phyloP scores from a whole-genome alignment of 2,797 vertebrate genomes.

The Cuniculus paca region DNA sequence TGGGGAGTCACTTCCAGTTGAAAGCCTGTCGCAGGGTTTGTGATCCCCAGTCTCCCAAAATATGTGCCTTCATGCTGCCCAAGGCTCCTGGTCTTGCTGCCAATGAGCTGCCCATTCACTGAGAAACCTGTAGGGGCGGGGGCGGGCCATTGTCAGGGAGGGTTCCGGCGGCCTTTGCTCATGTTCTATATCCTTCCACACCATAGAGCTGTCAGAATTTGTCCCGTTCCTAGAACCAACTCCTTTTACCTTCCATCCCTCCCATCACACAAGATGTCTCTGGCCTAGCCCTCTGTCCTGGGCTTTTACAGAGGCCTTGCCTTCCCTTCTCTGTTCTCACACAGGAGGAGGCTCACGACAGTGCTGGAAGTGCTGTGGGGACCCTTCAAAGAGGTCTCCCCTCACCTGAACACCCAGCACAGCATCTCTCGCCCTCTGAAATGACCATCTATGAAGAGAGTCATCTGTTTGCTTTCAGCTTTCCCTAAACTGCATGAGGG shows the following conservation, averaged over 20 bases:
- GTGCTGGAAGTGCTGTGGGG: neutral
- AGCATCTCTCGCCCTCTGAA: neutral
- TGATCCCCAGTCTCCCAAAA: conserved; percentile 93
- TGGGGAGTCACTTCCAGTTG: conserved; percentile 93
- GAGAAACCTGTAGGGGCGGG: conserved; percentile 89
- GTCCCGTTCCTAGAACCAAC: neutral
- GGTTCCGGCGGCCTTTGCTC: neutral
- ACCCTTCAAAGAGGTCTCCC: neutral
- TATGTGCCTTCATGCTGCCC: conserved; percentile 90
- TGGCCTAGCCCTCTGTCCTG: neutral
- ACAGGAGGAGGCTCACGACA: neutral
- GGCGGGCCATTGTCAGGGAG: neutral
- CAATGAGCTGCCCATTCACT: conserved; percentile 94
- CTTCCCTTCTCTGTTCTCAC: neutral
- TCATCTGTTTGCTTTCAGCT: neutral
- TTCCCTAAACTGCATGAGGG: neutral
- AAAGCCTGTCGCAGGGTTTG: conserved; percentile 89
- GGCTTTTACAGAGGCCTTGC: neutral
- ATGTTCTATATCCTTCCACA: fast-evolving
- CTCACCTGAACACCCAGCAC: neutral
- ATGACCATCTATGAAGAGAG: neutral
- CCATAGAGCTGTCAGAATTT: neutral
- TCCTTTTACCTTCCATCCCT: neutral
- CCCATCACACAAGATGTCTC: neutral
- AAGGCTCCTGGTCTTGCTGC: conserved; percentile 87